Base-by-base conservation (phyloP, 35 echinoderm and acorn worm genomes). In the Apostichopus californicus region DNA sequence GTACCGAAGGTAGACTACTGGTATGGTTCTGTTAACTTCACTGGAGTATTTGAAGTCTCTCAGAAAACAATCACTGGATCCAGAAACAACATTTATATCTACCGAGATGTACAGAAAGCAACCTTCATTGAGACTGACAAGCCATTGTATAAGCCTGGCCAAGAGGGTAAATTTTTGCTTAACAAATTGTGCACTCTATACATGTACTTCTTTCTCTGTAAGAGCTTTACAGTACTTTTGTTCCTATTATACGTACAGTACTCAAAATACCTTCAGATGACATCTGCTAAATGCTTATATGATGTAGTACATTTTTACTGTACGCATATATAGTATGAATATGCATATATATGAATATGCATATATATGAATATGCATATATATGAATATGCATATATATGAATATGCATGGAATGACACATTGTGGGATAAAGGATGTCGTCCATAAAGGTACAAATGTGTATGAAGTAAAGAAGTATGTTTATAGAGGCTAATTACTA, bases 91-190 rank as follows among this genome's bases (percentile, higher is more conserved):
- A 23, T 89, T 15, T 72, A 89, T 24, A 89, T 89, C 21, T 89
- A 66, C 18, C 61, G 8, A 7, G 9, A 89, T 5, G 26, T 20
- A 18, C 86, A 89, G 25, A n/a, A 72, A 72, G 86, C 34, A 54
- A 96, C 90, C 25, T 94, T 94, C 57, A 87, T 96, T 22, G 93
- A 96, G 34, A 96, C 95, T 24, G 95, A 96, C 90, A 96, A 96
- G 87, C 93, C 95, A 20, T 92, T 96, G 23, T 96, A 96, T 66
- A 94, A 96, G 84, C 95, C 95, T 22, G 95, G 95, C 1, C 95
- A 96, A 78, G 94, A 86, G 57, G 95, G 95, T 96, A 94, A 90
- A 20, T 18, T 6, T 9, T 61, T 61, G 8, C 12, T 61, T 61
- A 61, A 61, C 34, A 46, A 46, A 46, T 3, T 46, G 2, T 3